Percentiles rank a stretch among this genome's conserved stretches.
Conservation (phyloP, 2,888 invertebrate species). For the Stratiomys singularior region DNA sequence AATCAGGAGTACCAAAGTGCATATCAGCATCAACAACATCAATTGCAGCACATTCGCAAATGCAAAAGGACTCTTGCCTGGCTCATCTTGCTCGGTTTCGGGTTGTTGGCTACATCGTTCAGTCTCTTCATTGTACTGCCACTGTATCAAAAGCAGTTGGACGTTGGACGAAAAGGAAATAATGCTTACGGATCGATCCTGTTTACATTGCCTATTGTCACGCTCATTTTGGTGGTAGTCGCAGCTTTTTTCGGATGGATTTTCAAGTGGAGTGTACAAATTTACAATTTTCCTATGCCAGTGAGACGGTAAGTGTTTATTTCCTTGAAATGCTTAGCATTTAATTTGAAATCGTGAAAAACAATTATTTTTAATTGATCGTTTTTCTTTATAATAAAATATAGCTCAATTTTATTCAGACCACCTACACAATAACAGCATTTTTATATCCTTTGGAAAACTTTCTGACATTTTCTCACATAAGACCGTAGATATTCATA, state of each 20-base stretch:
- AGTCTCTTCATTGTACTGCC: constrained; percentile 68
- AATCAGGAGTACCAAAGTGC: constrained; percentile 52
- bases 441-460: no score
- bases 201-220: constrained; percentile 55
- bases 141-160: constrained; percentile 62
- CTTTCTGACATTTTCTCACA: no score
- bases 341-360: no score
- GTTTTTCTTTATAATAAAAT: no score
- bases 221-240: constrained; percentile 53
- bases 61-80: constrained; percentile 51
- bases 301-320: constrained; percentile 54
- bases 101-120: constrained; percentile 66
- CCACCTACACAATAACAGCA: no score
- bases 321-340: no score
- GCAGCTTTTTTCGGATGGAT: constrained; percentile 53
- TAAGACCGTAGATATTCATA: no score
- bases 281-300: constrained; percentile 55
- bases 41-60: constrained; percentile 52
- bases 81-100: constrained; percentile 64
- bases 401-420: no score
- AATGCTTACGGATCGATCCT: constrained; percentile 56
- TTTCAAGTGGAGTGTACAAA: constrained; percentile 55
- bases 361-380: no score
- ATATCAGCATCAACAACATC: constrained; percentile 54
- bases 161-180: constrained; percentile 53